Percentiles rank a stretch among this genome's conserved stretches.
Evolutionary conservation across 30 jellyfish, hydroid and myxozoan genomes (phyloP).

Genomic region (Rhopilema esculentum): DNA sequence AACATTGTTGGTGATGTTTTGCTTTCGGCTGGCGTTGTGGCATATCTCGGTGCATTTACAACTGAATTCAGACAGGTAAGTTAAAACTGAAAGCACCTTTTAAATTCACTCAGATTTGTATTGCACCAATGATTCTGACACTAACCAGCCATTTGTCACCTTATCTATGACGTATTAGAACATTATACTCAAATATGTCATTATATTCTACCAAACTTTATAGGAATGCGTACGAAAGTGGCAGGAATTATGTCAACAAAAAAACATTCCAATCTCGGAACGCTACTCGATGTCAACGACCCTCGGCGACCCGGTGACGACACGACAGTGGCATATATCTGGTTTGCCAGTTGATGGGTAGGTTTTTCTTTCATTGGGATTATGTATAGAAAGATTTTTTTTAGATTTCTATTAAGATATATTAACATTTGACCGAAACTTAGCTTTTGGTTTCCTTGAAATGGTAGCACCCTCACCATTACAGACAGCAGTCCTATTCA

Average conservation of each 20-base stretch:
- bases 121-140: too few relatives aligned
- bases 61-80: constrained; percentile 72
- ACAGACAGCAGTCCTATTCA: too few relatives aligned
- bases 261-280: constrained; percentile 53
- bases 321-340: constrained; percentile 73
- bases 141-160: too few relatives aligned
- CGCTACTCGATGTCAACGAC: constrained; percentile 55
- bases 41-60: constrained; percentile 77
- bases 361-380: not conserved
- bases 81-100: not conserved
- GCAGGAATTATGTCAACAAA: constrained; percentile 49
- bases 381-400: too few relatives aligned
- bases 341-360: constrained; percentile 77
- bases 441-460: not conserved
- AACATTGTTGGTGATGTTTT: constrained; percentile 80
- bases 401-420: too few relatives aligned
- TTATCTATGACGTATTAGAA: not conserved
- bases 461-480: too few relatives aligned
- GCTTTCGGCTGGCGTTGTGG: constrained; percentile 75
- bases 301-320: constrained; percentile 68
- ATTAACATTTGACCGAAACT: not conserved
- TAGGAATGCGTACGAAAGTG: constrained; percentile 61
- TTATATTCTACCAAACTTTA: not conserved
- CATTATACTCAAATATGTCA: not conserved
- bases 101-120: not conserved